Conservation (phyloP, 2,797 vertebrate species). For the Paramormyrops hopkinsi region DNA sequence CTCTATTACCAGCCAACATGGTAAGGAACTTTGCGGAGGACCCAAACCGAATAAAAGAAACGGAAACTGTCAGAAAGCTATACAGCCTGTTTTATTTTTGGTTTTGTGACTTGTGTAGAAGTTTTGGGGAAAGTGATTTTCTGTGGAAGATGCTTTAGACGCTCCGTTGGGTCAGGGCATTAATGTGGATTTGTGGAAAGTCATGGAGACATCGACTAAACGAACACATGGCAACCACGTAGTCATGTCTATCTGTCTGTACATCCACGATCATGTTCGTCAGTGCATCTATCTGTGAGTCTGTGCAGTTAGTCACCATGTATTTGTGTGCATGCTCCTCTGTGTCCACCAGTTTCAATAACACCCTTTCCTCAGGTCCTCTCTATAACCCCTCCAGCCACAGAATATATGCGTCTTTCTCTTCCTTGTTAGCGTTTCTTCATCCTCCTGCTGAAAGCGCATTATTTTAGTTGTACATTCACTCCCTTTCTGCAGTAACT, state of each 20-base stretch:
- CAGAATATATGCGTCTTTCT: neutral
- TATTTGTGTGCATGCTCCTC: neutral
- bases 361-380: neutral
- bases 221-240: neutral
- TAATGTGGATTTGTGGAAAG: neutral
- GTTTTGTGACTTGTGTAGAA: neutral
- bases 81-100: neutral
- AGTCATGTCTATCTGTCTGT: neutral
- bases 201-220: neutral
- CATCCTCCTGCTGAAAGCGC: neutral
- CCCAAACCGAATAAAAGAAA: neutral
- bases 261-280: neutral
- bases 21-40: slow-evolving; percentile 20
- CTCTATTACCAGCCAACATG: slow-evolving; percentile 14
- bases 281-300: neutral
- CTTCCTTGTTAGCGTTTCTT: neutral
- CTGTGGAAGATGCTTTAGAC: neutral
- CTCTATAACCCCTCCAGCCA: neutral
- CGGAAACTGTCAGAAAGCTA: neutral
- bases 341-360: neutral
- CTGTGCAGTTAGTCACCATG: neutral
- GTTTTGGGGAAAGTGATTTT: neutral
- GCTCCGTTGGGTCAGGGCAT: neutral
- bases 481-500: neutral
- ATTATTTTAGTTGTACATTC: neutral